Base-by-base conservation (phyloP, 2,797 vertebrate species). In the Mus caroli region DNA sequence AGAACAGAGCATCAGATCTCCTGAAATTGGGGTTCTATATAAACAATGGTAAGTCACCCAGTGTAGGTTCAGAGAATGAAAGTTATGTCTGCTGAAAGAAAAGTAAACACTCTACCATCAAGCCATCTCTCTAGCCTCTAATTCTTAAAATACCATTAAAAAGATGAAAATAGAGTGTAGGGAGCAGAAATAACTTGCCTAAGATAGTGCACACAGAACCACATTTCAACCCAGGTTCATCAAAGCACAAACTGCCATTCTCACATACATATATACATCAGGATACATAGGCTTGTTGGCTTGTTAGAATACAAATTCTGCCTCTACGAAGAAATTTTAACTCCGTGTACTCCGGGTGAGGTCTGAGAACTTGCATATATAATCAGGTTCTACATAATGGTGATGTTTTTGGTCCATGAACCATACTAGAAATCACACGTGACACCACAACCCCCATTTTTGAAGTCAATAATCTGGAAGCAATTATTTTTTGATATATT, bases 101-200 rank as follows among this genome's bases (percentile, higher is more conserved):
- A 69, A 56, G 46, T 24, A 87, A 73, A 4, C 22, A 40, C 22
- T 56, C 64, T 71, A 46, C 37, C 14, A 75, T 12, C n/a, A 2
- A 43, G 11, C 17, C 54, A 76, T 46, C 40, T 34, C 87, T 46
- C 24, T 28, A 76, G 26, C 26, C 87, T 20, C 37, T 88, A n/a
- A 75, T 80, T 95, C 82, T 96, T 83, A 40, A 93, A 96, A 80
- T 88, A 90, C 20, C 28, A 87, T 56, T 50, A 14, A 91, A 75
- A 94, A 60, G 46, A 71, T 52, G 56, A 78, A 88, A 31, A 71
- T 90, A 75, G 37, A 26, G 19, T 26, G 0, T 84, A 28, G 17
- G 6, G 15, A 96, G 26, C 92, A 28, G 62, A 20, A 90, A 24
- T 84, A 94, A 90, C 6, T 91, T 92, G 11, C 28, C 87, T 67